A percentile compares a stretch with the other conserved stretches of the same genome.
Conservation (phyloP, 1,140 invertebrate genomes). For the Globodera rostochiensis region DNA sequence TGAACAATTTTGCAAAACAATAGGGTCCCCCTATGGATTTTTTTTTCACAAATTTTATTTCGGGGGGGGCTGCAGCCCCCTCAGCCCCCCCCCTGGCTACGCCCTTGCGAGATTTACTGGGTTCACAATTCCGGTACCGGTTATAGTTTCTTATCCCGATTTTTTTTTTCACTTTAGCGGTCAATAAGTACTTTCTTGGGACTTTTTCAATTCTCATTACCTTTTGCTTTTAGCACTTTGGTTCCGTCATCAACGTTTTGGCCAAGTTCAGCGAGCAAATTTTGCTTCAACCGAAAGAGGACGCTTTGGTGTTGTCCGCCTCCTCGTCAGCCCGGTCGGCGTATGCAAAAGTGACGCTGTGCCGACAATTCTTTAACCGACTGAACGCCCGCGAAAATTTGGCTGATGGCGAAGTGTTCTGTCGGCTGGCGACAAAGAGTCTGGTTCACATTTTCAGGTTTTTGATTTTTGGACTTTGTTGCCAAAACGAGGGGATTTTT, state of each 20-base stretch:
- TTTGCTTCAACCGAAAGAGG: slow-evolving; percentile 11
- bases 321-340: slow-evolving; percentile 24
- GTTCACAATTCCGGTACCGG: no score
- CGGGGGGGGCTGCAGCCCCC: no score
- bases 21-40: no score
- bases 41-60: no score
- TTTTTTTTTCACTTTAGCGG: no score
- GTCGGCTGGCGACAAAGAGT: slow-evolving; percentile 27
- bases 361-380: slow-evolving; percentile 15
- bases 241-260: slow-evolving; percentile 19
- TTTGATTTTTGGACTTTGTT: neutral
- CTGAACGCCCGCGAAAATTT: slow-evolving; percentile 14
- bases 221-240: slow-evolving; percentile 14
- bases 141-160: no score
- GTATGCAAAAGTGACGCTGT: slow-evolving; percentile 20
- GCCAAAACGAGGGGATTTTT: no score
- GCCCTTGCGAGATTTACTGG: no score
- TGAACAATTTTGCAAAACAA: no score
- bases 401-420: slow-evolving; percentile 20
- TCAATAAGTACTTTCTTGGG: no score
- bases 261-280: slow-evolving; percentile 32
- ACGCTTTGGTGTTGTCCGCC: slow-evolving; percentile 25
- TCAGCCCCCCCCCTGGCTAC: no score
- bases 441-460: slow-evolving; percentile 19
- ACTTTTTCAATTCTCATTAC: neutral